Evolutionary conservation across 2,113 vertebrate species (phyloP).

Genomic region (Leuciscus idus): DNA sequence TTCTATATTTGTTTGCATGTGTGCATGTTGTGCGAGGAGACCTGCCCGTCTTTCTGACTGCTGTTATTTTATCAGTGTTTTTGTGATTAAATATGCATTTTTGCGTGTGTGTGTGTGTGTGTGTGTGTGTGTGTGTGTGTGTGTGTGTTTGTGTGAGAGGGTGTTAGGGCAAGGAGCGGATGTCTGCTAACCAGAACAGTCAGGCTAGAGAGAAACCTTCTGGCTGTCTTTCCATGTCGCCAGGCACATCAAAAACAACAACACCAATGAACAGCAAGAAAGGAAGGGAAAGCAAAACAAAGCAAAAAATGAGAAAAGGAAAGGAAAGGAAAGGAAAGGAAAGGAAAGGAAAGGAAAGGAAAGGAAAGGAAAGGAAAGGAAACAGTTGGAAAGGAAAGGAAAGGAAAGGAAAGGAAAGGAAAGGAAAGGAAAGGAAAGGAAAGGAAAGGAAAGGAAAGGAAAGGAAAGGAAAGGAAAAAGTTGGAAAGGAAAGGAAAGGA

Average conservation of each 20-base stretch:
- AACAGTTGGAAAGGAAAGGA: neutral
- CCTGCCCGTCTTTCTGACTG: neutral
- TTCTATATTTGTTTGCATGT: slow-evolving; percentile 26
- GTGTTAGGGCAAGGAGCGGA: neutral
- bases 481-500: neutral
- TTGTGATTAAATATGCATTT: neutral
- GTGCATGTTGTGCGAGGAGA: slow-evolving; percentile 25
- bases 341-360: neutral
- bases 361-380: neutral
- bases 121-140: neutral
- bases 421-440: neutral
- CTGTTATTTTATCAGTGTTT: slow-evolving; percentile 1
- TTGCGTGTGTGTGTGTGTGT: neutral
- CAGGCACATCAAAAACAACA: slow-evolving; percentile 41
- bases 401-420: neutral
- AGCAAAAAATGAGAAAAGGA: neutral
- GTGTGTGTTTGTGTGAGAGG: neutral
- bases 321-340: neutral
- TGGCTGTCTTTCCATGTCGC: slow-evolving; percentile 37
- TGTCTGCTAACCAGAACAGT: slow-evolving; percentile 45
- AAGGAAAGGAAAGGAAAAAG: neutral
- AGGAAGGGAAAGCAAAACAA: neutral
- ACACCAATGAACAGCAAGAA: slow-evolving; percentile 3
- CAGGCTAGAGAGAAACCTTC: slow-evolving; percentile 34
- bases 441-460: neutral